phyloP scores from a whole-genome alignment of 2,888 invertebrate genomes.

The Sepioteuthis lessoniana region DNA sequence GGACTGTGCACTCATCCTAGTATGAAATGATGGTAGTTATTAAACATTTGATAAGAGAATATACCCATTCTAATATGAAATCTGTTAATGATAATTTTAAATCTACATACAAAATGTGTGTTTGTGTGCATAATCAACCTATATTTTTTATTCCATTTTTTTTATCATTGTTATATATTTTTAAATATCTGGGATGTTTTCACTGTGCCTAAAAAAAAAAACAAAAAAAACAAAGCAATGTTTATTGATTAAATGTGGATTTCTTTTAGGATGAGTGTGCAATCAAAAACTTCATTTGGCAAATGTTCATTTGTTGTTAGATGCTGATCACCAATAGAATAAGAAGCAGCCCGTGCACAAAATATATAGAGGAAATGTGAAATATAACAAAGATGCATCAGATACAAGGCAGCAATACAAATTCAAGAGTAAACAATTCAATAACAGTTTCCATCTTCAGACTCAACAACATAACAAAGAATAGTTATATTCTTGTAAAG shows the following conservation, averaged over 20 bases:
- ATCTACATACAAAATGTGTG: too few relatives aligned
- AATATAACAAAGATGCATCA: background rate
- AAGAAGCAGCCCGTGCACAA: background rate
- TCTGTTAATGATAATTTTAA: too few relatives aligned
- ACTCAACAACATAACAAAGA: background rate
- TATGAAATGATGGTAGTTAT: background rate
- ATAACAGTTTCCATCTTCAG: background rate
- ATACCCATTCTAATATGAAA: background rate
- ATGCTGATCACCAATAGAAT: background rate
- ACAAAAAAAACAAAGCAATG: background rate
- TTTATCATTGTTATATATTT: too few relatives aligned
- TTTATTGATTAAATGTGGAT: too few relatives aligned
- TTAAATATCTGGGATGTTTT: background rate
- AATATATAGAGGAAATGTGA: background rate
- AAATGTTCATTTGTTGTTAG: background rate
- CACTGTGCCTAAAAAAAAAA: background rate
- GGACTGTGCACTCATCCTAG: background rate
- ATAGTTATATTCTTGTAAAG: background rate
- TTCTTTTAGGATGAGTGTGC: background rate
- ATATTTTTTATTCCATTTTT: too few relatives aligned
- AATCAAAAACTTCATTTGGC: background rate
- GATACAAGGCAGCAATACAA: conserved; percentile 5
- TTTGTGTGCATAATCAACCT: too few relatives aligned
- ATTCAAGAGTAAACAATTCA: background rate
- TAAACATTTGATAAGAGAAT: background rate